Percentiles rank a stretch among this genome's conserved stretches.
Evolutionary conservation across 2,888 invertebrate species (phyloP).

Genomic region (Cremastinae sp.): DNA sequence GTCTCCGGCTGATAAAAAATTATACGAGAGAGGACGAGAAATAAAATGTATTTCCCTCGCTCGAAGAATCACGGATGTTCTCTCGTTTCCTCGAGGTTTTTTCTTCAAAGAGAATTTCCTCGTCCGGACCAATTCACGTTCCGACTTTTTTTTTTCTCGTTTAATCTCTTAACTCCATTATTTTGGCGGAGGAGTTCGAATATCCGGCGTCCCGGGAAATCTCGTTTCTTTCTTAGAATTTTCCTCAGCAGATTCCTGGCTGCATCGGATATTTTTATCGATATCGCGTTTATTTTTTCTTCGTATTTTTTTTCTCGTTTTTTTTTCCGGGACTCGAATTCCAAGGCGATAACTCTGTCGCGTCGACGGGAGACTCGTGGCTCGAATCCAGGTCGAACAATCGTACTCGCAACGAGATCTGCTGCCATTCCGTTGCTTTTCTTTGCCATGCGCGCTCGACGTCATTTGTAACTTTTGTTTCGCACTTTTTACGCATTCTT

Average conservation of each 20-base stretch:
- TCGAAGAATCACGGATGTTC: no score
- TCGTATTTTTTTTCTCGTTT: slow-evolving; percentile 49
- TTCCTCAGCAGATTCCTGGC: background rate
- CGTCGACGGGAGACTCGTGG: slow-evolving; percentile 51
- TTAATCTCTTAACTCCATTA: slow-evolving; percentile 18
- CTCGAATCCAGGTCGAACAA: slow-evolving; percentile 61
- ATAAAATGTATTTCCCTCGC: background rate
- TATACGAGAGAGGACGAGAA: background rate
- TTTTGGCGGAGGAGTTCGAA: slow-evolving; percentile 14
- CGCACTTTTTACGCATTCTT: background rate
- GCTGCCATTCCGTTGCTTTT: slow-evolving; percentile 2
- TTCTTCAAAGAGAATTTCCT: no score
- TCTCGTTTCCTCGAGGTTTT: background rate
- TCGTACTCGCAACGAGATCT: slow-evolving; percentile 40
- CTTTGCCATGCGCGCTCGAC: background rate
- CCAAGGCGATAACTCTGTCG: slow-evolving; percentile 30
- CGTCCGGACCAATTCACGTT: slow-evolving; percentile 1
- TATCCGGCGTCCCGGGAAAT: slow-evolving; percentile 41
- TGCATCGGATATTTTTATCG: slow-evolving; percentile 17
- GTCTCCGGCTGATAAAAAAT: background rate
- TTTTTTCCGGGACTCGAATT: no score
- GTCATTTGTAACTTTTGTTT: slow-evolving; percentile 32
- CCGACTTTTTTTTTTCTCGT: slow-evolving; percentile 12
- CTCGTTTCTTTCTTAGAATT: background rate
- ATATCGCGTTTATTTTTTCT: slow-evolving; percentile 10